Evolutionary conservation across 1,140 invertebrate species (phyloP).

Genomic region (Caenorhabditis remanei): DNA sequence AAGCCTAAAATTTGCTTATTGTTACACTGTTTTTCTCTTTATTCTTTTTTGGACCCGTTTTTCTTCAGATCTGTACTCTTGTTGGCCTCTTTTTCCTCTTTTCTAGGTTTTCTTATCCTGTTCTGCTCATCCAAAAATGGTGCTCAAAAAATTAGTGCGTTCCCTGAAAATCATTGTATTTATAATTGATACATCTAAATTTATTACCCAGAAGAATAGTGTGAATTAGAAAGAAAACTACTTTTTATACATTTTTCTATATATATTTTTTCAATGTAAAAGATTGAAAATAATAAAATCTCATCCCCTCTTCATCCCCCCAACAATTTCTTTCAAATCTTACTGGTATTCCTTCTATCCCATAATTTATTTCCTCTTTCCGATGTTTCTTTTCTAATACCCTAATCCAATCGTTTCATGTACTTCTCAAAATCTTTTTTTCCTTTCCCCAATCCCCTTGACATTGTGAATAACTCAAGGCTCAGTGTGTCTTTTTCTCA

Average conservation of each 20-base stretch:
- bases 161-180: no score
- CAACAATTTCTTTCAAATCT: conserved; percentile 4
- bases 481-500: background rate
- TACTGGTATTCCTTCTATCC: conserved; percentile 9
- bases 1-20: no score
- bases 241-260: background rate
- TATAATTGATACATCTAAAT: no score
- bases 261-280: background rate
- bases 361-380: no score
- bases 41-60: background rate
- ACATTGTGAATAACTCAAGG: conserved; percentile 34
- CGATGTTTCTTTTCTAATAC: no score
- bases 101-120: conserved; percentile 15
- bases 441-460: background rate
- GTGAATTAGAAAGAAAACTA: conserved; percentile 13
- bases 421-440: background rate
- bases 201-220: background rate
- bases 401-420: background rate
- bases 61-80: background rate
- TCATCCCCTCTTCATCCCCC: no score
- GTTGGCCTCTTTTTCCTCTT: background rate
- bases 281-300: background rate
- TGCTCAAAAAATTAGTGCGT: background rate
- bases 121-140: conserved; percentile 37
- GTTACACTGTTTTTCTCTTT: no score